Base-by-base conservation (phyloP, 2,797 vertebrate species). In the Gallinago solitaria region DNA sequence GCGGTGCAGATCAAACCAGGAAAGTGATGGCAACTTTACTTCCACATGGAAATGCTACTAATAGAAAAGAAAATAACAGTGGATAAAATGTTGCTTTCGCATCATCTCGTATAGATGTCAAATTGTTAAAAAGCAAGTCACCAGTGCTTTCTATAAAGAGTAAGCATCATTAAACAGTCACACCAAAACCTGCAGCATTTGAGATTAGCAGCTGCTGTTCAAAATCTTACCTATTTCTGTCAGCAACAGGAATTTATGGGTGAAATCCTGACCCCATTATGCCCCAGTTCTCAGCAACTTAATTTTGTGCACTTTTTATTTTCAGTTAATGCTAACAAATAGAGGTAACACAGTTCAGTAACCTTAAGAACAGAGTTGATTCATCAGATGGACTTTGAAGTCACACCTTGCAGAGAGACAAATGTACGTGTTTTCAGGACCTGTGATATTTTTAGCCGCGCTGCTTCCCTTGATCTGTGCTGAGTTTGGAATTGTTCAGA, bases 361-460 rank as follows among this genome's bases (percentile, higher is more conserved):
- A 92, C 87, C 48, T 57, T 87, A 61, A 84, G 53, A 79, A 41
- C 48, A 63, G 37, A 69, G 15, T 12, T 0, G 0, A 47, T 87
- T 83, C 71, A 83, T 37, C 61, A 65, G 45, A 86, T 37, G 79
- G 75, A 82, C 83, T 94, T 95, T 89, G 89, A 96, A 94, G 68
- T 93, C 81, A 90, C 37, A 70, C 81, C 39, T 96, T 64, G n/a
- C 39, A 90, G 67, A 89, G 67, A 71, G 25, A 64, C 43, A 89
- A 90, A 48, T 32, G 8, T n/a, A 30, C 60, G 51, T 80, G 74
- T 74, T 90, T 94, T 56, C 83, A 93, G 39, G 28, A 75, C 5
- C 48, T 32, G 37, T 23, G 63, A 32, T 95, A 90, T 94, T 95
- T 95, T 93, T 90, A 94, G 63, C 33, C 18, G 32, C 18, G 24